Evolutionary conservation across 2,113 vertebrate genomes (phyloP).

Genomic region (Saimiri boliviensis): DNA sequence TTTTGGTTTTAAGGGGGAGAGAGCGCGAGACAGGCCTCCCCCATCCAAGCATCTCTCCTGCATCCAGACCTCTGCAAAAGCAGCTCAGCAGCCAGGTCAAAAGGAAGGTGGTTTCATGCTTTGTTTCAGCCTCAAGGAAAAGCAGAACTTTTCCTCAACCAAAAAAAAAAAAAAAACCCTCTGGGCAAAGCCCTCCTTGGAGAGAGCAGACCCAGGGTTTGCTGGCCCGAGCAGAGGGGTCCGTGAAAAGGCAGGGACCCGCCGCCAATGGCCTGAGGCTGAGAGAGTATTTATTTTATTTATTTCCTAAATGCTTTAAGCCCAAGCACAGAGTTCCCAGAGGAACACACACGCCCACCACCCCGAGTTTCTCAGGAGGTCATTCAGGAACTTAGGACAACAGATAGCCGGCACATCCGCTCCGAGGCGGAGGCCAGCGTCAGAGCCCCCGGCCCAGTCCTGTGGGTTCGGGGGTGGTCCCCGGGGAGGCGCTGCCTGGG

Average conservation of each 20-base stretch:
- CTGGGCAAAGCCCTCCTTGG: not conserved
- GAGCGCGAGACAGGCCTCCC: not conserved
- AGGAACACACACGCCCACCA: not conserved
- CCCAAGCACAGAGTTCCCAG: not conserved
- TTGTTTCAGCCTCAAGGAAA: not conserved
- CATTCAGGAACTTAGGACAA: not conserved
- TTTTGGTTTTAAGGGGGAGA: not conserved
- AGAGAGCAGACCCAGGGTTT: not conserved
- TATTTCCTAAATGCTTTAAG: slow-evolving; percentile 12
- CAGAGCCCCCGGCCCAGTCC: not conserved
- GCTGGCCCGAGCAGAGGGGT: not conserved
- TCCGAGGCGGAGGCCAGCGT: rapidly evolving
- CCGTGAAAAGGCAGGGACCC: not conserved
- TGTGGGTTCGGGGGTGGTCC: not conserved
- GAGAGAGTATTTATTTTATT: not conserved
- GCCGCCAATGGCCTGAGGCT: not conserved
- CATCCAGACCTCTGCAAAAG: not conserved
- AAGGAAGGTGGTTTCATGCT: not conserved
- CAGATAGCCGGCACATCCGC: not conserved
- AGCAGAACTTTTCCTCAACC: not conserved
- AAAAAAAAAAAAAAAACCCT: not conserved
- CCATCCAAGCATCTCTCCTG: not conserved
- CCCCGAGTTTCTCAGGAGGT: not conserved
- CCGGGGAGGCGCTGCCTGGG: not conserved
- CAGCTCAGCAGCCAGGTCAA: not conserved